Base-by-base conservation (phyloP, 2,888 invertebrate genomes). In the Latrodectus hesperus region DNA sequence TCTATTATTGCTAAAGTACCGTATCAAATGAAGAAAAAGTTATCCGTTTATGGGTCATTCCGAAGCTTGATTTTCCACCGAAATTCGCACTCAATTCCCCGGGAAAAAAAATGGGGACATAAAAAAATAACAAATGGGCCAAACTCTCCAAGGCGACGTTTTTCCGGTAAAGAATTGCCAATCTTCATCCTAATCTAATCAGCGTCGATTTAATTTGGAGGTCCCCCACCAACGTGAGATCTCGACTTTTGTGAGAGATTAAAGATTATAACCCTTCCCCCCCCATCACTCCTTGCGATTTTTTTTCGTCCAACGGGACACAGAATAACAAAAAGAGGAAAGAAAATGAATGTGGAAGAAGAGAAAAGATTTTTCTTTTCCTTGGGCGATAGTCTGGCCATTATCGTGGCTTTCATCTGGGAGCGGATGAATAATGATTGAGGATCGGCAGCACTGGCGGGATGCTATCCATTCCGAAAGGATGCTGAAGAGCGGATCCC, bases 361-460 rank as follows among this genome's bases (percentile, higher is more conserved):
- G 22, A 74, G 52, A 72, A 67, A 78, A 71, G 67, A 64, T 74
- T 22, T 74, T 81, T 70, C 75, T 71, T 70, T 70, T 79, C 60
- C 71, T 53, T 26, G 49, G 65, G 81, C 49, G 76, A 81, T 86
- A 86, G 86, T 77, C 86, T 72, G 77, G 76, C 86, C 86, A 86
- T 86, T 86, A 86, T 81, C 81, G 22, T 71, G 81, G 81, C 81
- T 81, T 86, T 77, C 86, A 86, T 81, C 86, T 76, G 53, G 16
- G 68, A 77, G 52, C 67, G 72, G 65, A 86, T 86, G 86, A 86
- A 86, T 86, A 86, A 86, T 86, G 86, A 86, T 86, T 74, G 79
- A 73, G 67, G 78, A 85, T 85, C 71, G 60, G 84, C 73, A 78
- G 55, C 67, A 73, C 17, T 64, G 70, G 53, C 64, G 71, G 72